Evolutionary conservation across 2,113 vertebrate genomes (phyloP).

Genomic region (Thinocorus orbignyianus): DNA sequence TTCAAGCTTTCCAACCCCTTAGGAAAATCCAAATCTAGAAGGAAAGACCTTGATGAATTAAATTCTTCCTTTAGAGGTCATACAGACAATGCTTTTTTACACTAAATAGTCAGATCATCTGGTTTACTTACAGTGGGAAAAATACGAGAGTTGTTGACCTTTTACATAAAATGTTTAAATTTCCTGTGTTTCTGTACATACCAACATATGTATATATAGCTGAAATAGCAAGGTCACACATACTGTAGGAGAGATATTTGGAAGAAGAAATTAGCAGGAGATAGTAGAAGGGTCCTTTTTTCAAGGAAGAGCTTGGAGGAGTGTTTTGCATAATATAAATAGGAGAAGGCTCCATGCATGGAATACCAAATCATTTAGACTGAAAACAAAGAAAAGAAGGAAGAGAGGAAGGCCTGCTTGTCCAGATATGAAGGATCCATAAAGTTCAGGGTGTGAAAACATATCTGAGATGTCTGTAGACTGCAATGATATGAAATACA

Average conservation of each 20-base stretch:
- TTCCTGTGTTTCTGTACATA: background rate
- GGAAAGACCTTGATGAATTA: background rate
- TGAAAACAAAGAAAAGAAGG: background rate
- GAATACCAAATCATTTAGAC: background rate
- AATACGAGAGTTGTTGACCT: background rate
- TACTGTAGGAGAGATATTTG: background rate
- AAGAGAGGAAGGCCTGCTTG: background rate
- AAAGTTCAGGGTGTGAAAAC: background rate
- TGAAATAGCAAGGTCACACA: background rate
- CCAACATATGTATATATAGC: background rate
- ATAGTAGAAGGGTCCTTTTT: background rate
- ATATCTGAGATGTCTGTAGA: background rate
- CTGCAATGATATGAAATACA: background rate
- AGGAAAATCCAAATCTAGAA: background rate
- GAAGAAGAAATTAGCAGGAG: background rate
- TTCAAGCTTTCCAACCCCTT: background rate
- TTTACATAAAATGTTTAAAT: background rate
- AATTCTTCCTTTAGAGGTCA: background rate
- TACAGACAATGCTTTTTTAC: background rate
- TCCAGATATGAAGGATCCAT: background rate
- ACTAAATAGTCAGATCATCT: background rate
- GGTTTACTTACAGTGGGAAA: background rate
- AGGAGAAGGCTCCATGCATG: background rate
- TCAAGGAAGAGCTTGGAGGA: background rate
- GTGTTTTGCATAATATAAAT: background rate